These are phyloP conservation scores for Colaptes auratus DNA, from an alignment of 2,113 vertebrate genomes.

Conservation along the genomic window DNA sequence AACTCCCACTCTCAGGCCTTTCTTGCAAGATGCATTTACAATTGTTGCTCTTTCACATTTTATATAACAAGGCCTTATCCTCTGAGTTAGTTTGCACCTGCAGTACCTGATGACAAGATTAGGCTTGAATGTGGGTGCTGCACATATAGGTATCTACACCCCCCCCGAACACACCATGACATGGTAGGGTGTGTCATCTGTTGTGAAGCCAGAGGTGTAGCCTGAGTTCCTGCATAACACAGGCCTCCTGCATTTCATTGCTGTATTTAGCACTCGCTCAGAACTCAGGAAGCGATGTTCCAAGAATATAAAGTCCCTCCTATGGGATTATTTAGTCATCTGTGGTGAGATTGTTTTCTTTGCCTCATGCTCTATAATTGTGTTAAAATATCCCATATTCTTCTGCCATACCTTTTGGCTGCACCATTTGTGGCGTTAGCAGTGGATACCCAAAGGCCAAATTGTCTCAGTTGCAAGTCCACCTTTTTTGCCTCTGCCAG, in stretches of 20 bases:
- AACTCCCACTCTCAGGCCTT: background rate
- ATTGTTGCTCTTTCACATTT: background rate
- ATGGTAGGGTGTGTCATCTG: background rate
- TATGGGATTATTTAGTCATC: constrained; percentile 53
- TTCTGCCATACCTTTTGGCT: constrained; percentile 27
- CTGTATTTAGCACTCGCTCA: constrained; percentile 3
- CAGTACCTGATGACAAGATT: background rate
- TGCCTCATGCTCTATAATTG: constrained; percentile 3
- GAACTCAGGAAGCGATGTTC: constrained; percentile 15
- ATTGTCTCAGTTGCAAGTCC: constrained; percentile 45
- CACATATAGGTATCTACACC: background rate
- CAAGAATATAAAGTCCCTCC: constrained; percentile 22
- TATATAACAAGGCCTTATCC: background rate
- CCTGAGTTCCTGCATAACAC: background rate
- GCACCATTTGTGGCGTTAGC: constrained; percentile 30
- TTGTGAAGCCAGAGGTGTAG: background rate
- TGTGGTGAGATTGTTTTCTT: constrained; percentile 51
- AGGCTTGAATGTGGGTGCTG: background rate
- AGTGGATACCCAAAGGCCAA: constrained; percentile 34
- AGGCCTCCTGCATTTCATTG: background rate
- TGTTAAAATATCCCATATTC: constrained; percentile 41
- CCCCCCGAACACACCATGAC: background rate
- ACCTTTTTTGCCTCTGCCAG: constrained; percentile 18
- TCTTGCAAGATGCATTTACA: background rate
- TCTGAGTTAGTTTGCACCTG: background rate